Evolutionary conservation across 2,888 invertebrate genomes (phyloP), one percentile per base, ranked within the genome.

Genomic region (Helleia helle): DNA sequence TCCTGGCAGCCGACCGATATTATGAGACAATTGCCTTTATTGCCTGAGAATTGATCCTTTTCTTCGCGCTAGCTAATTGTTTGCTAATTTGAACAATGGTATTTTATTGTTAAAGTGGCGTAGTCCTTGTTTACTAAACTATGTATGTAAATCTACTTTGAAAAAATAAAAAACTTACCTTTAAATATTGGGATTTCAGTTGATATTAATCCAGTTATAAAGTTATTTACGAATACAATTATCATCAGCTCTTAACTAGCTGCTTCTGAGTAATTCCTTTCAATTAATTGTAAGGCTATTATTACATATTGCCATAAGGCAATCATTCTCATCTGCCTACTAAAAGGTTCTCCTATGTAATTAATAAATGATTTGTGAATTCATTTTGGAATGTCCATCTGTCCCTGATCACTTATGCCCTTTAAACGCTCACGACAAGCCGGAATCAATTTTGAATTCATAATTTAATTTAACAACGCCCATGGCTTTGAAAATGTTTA

Each of bases 11-110:
- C 58, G 59, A 65, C 63, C 68, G 75, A 71, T 76, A 72, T 71
- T 69, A 71, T 67, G 71, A 68, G 73, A 73, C 77, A 73, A 80
- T 79, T 76, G 76, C 71, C 72, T 73, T 70, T 66, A 68, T 74
- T 71, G 70, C 65, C 65, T 55, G 65, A 60, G 62, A 71, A 71
- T 71, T 70, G 71, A 71, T 68, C 66, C 65, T 69, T 66, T 65
- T 62, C 56, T 60, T 55, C 54, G 56, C 57, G 56, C 59, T 58
- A 59, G 62, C 61, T 62, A 57, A 65, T 53, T 40, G 31, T 31
- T 40, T n/a, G n/a, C n/a, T n/a, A n/a, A 17, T 58, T 62, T 54
- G 39, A 36, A 41, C 47, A 47, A 38, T 38, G 48, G 45, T 41
- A 45, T 42, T 38, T 34, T 43, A 45, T 44, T 44, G 36, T 42